Conservation (phyloP, 2,888 invertebrate species). For the Drosophila infuscata region DNA sequence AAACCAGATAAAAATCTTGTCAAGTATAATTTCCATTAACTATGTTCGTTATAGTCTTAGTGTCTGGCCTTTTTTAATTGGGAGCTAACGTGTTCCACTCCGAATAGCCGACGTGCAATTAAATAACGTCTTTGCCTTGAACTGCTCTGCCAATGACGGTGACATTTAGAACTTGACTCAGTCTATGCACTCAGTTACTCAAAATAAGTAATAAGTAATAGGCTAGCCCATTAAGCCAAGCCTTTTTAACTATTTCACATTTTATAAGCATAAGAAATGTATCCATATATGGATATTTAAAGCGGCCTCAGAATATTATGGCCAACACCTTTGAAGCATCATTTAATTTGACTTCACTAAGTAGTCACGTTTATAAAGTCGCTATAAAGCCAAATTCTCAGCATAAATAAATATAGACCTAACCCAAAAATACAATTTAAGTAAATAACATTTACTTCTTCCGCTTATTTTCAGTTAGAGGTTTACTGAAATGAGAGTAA, state of each 20-base stretch:
- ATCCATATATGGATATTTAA: neutral
- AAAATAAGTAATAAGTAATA: conserved; percentile 19
- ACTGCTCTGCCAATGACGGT: conserved; percentile 61
- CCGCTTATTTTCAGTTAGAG: neutral
- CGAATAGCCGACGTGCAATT: conserved; percentile 71
- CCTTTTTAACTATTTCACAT: conserved; percentile 8
- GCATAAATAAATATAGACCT: conserved; percentile 34
- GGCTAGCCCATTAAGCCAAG: conserved; percentile 43
- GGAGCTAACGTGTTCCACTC: conserved; percentile 79
- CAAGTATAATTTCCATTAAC: conserved; percentile 75
- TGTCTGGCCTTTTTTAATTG: conserved; percentile 71
- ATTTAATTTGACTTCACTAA: neutral
- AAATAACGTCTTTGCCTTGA: conserved; percentile 81
- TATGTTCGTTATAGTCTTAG: conserved; percentile 63
- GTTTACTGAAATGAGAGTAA: neutral
- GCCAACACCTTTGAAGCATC: conserved; percentile 15
- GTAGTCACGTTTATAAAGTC: neutral
- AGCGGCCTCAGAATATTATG: neutral
- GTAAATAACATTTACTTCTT: neutral
- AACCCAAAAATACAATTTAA: conserved; percentile 52
- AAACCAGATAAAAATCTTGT: conserved; percentile 54
- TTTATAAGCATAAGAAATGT: neutral
- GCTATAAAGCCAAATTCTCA: conserved; percentile 18
- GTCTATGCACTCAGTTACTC: conserved; percentile 31
- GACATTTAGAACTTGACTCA: conserved; percentile 75